A percentile compares a stretch with the other conserved stretches of the same genome.
Evolutionary conservation across 2,797 vertebrate genomes (phyloP).

Genomic region (Falco peregrinus): DNA sequence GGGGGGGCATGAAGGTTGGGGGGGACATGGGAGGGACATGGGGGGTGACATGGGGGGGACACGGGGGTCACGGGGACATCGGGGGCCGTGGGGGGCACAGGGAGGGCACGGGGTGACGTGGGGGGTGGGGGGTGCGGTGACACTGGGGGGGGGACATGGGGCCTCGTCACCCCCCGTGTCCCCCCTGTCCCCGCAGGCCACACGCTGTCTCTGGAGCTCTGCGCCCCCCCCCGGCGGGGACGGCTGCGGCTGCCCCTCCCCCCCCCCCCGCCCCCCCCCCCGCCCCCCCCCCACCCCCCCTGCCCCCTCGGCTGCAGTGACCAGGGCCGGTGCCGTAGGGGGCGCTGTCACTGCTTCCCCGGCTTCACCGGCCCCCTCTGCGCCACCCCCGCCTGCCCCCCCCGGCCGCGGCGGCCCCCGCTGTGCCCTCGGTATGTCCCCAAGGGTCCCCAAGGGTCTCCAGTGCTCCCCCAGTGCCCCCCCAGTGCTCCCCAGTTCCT

Average conservation of each 20-base stretch:
- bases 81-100: too few species aligned
- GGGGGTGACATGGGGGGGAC: too few species aligned
- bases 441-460: background rate
- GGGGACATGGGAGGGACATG: too few species aligned
- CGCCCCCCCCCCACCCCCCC: background rate
- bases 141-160: background rate
- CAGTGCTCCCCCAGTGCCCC: too few species aligned
- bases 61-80: background rate
- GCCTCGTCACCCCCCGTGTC: too few species aligned
- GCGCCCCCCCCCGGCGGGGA: background rate
- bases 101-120: too few species aligned
- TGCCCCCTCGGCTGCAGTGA: slow-evolving; percentile 4
- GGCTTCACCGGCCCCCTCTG: background rate
- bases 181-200: background rate
- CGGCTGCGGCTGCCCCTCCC: background rate
- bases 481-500: too few species aligned
- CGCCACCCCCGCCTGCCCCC: background rate
- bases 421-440: background rate
- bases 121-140: too few species aligned
- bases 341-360: background rate
- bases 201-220: background rate
- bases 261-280: background rate
- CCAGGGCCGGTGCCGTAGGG: background rate
- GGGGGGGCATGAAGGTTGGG: too few species aligned
- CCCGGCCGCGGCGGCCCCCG: background rate